phyloP scores from a whole-genome alignment of 2,888 invertebrate species.

The Geophilus truncorum region DNA sequence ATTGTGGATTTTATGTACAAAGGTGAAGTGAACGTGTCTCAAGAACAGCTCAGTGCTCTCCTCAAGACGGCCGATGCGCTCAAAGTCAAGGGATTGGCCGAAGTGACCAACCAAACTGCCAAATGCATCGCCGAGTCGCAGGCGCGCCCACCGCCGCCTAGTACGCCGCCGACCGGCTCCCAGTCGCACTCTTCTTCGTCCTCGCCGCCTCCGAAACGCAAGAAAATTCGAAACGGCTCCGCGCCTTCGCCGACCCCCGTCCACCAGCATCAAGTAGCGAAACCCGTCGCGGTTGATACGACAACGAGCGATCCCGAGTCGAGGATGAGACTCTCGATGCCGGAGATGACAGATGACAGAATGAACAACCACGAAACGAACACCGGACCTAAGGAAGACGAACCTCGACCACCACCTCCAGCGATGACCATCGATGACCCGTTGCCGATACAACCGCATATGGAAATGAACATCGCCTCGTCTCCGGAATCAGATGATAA shows the following conservation, averaged over 20 bases:
- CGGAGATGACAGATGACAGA: neutral
- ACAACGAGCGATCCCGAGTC: neutral
- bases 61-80: slow-evolving; percentile 82
- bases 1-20: slow-evolving; percentile 87
- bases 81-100: slow-evolving; percentile 82
- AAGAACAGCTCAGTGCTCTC: slow-evolving; percentile 79
- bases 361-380: neutral
- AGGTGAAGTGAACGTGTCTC: slow-evolving; percentile 86
- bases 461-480: neutral
- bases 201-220: slow-evolving; percentile 32
- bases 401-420: neutral
- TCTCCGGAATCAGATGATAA: neutral
- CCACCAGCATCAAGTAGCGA: neutral
- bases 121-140: slow-evolving; percentile 13
- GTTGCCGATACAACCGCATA: neutral
- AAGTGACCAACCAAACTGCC: slow-evolving; percentile 55
- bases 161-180: neutral
- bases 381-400: neutral
- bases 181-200: neutral
- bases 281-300: neutral
- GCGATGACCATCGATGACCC: neutral
- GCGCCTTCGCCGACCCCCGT: neutral
- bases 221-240: slow-evolving; percentile 23
- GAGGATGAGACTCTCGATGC: neutral
- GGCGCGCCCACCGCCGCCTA: neutral